These are phyloP conservation scores for Cnemophilus loriae DNA, from an alignment of 2,113 vertebrate genomes.

Conservation along the genomic window DNA sequence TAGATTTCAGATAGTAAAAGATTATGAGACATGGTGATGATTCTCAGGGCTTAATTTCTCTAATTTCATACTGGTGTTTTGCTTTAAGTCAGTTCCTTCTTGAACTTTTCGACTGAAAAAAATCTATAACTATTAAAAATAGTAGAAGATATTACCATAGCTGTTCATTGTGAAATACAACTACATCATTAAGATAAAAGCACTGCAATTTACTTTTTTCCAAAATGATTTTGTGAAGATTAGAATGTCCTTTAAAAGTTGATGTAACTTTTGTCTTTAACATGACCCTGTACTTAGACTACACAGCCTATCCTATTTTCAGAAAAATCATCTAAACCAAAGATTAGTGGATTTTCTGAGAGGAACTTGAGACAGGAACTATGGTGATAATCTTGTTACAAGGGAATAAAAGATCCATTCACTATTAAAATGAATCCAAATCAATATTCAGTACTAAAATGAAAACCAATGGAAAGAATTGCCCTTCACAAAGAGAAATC, in stretches of 20 bases:
- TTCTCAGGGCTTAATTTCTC: neutral
- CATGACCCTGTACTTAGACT: neutral
- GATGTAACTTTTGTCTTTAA: neutral
- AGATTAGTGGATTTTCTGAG: neutral
- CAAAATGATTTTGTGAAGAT: neutral
- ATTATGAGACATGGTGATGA: neutral
- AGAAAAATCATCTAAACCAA: neutral
- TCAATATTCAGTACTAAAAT: constrained; percentile 1
- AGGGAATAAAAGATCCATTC: constrained; percentile 24
- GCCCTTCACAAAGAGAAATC: neutral
- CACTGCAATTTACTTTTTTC: neutral
- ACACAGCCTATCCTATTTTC: neutral
- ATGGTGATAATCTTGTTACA: neutral
- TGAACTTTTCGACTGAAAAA: neutral
- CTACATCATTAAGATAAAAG: neutral
- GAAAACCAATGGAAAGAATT: constrained; percentile 9
- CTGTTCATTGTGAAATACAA: neutral
- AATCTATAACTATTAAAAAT: neutral
- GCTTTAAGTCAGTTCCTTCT: neutral
- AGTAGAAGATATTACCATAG: neutral
- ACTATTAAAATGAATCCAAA: constrained; percentile 14
- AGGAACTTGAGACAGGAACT: neutral
- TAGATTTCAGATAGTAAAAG: neutral
- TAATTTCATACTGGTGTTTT: neutral
- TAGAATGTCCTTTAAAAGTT: neutral